Evolutionary conservation across 35 echinoderm and acorn worm species (phyloP), one percentile per base, ranked within the genome.

Genomic region (Strongylocentrotus purpuratus): DNA sequence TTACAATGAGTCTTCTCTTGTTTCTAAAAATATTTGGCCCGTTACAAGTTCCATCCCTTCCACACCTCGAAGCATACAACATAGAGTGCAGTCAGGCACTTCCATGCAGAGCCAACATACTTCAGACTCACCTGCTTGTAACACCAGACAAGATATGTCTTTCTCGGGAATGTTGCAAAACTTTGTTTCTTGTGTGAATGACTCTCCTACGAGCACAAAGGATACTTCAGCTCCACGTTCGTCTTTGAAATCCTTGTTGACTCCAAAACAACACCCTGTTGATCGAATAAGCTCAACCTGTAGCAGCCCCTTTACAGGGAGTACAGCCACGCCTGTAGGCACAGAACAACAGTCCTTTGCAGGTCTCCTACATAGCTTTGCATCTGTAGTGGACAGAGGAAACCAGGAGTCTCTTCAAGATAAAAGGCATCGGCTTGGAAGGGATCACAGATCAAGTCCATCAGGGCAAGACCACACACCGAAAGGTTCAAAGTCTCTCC

Each of bases 171-270:
- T 93, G 46, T 58, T 93, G 14, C 91, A 93, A 93, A 93, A 93
- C 91, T 93, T 93, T 93, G 91, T 93, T 5, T 93, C 91, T 32
- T 93, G 91, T 58, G 91, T 93, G 46, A 93, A 93, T 58, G 91
- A 93, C 48, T 46, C 91, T 58, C 25, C 91, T 13, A 31, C 31
- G 11, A 33, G 22, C 46, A 58, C 31, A 13, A 33, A 93, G 48
- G 91, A 31, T 4, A 20, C 91, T 48, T 32, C 91, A 55, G 7
- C 32, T 14, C 31, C 20, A 7, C 87, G 11, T 11, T 46, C 87
- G 33, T 45, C 32, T 17, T 45, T 89, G 45, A 89, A 45, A 31
- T 89, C 87, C 12, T 45, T 89, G 87, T 45, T 89, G 9, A 89
- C 87, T 89, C n/a, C 31, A 33, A 46, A 46, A 45, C 87, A 89